phyloP scores from a whole-genome alignment of 2,113 vertebrate species.

The Cathartes aura region DNA sequence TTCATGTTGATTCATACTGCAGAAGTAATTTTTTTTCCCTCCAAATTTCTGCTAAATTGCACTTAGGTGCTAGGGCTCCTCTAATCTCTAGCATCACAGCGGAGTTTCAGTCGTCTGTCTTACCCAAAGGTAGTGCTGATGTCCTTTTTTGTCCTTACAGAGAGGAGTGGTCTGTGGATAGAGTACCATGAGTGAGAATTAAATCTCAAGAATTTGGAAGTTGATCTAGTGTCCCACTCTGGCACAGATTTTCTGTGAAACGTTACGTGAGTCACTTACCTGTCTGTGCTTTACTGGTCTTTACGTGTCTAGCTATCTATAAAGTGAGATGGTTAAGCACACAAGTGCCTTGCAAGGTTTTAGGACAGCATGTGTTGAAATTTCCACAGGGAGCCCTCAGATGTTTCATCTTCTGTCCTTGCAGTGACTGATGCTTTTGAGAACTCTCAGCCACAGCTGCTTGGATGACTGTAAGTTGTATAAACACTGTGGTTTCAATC shows the following conservation, averaged over 20 bases:
- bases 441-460: neutral
- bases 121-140: neutral
- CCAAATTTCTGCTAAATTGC: neutral
- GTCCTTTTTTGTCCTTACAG: no score
- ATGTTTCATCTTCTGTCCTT: neutral
- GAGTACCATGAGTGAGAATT: accelerated
- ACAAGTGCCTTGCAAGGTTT: neutral
- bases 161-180: neutral
- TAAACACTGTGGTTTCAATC: neutral
- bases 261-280: no score
- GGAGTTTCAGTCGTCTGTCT: accelerated
- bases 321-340: neutral
- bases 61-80: neutral
- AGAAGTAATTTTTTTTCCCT: neutral
- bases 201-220: neutral
- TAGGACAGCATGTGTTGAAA: neutral
- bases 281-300: neutral
- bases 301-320: neutral
- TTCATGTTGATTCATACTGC: neutral
- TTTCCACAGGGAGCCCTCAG: neutral
- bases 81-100: neutral
- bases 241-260: neutral
- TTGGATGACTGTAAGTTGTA: neutral
- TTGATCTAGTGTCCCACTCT: neutral
- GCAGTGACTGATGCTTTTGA: neutral